Evolutionary conservation across 2,113 vertebrate genomes (phyloP).

Genomic region (Microcebus ravelobensis): DNA sequence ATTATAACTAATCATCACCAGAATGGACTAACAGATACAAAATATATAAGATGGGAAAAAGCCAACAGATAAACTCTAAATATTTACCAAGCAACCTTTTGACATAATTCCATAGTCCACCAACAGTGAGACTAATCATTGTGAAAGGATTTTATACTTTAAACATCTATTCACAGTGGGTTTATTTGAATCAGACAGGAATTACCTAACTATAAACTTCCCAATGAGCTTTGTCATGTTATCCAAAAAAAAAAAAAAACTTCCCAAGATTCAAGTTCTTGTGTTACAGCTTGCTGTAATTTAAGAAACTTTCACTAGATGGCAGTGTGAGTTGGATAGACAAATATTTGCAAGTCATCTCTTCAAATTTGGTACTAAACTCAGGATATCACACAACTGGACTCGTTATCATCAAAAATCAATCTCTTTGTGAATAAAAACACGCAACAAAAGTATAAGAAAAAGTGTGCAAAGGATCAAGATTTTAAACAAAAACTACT

Average conservation of each 20-base stretch:
- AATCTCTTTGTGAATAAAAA: slow-evolving; percentile 21
- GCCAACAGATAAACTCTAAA: not conserved
- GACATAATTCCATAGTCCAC: not conserved
- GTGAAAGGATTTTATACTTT: not conserved
- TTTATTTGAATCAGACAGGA: not conserved
- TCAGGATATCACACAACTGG: not conserved
- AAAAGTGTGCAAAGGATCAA: not conserved
- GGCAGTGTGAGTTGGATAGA: slow-evolving; percentile 49
- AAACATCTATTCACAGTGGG: not conserved
- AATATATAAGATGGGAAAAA: not conserved
- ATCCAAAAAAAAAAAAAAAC: too few species aligned
- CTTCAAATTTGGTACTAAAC: not conserved
- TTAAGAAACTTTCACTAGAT: slow-evolving; percentile 63
- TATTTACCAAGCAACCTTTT: not conserved
- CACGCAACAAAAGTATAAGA: not conserved
- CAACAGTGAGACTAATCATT: not conserved
- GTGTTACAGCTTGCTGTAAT: not conserved
- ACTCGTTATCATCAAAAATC: not conserved
- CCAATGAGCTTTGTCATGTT: too few species aligned
- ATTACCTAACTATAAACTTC: not conserved
- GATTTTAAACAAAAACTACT: slow-evolving; percentile 4
- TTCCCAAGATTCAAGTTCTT: not conserved
- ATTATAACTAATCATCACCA: not conserved
- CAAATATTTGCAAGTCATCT: not conserved
- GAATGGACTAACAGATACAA: not conserved